Conservation (phyloP, 2,797 vertebrate genomes). For the Aldrovandia affinis region DNA sequence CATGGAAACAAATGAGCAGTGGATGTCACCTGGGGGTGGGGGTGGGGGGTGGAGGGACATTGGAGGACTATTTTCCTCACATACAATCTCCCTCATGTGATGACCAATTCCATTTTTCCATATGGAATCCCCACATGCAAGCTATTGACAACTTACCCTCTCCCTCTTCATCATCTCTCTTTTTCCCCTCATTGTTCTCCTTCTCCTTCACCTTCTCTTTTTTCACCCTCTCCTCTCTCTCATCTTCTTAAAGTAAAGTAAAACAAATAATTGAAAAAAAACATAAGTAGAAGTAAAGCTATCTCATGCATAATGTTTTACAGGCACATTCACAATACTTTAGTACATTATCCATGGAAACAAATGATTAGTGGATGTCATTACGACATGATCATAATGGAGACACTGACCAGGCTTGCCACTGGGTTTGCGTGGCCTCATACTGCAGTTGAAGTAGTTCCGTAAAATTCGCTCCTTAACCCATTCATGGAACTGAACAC, state of each 20-base stretch:
- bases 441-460: constrained; percentile 59
- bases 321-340: no score
- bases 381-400: no score
- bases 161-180: neutral
- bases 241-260: no score
- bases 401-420: neutral
- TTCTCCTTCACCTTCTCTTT: neutral
- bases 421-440: constrained; percentile 3
- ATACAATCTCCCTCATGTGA: neutral
- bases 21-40: no score
- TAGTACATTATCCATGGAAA: no score
- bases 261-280: no score
- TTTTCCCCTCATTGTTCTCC: neutral
- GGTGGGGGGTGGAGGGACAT: no score
- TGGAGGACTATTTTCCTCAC: neutral
- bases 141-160: neutral
- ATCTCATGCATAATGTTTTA: no score
- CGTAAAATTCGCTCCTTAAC: constrained; percentile 56
- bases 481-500: constrained; percentile 57
- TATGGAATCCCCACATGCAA: neutral
- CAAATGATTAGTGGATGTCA: no score
- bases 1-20: no score
- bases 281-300: no score
- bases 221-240: neutral
- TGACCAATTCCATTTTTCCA: neutral